Evolutionary conservation across 2,797 vertebrate genomes (phyloP).

Genomic region (Peromyscus nudipes): DNA sequence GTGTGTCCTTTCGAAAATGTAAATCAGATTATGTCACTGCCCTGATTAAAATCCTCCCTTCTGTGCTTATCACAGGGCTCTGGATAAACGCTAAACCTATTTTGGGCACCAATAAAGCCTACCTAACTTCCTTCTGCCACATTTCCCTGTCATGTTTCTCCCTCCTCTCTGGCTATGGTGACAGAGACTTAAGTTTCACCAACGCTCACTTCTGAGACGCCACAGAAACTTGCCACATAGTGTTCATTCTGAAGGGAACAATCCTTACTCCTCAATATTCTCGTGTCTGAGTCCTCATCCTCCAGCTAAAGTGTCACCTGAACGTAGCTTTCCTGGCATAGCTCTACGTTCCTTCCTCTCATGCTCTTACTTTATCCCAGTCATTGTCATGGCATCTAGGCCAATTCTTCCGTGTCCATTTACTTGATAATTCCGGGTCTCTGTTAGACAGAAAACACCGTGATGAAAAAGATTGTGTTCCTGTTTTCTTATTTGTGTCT

Average conservation of each 20-base stretch:
- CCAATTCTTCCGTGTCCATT: neutral
- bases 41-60: constrained; percentile 55
- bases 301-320: neutral
- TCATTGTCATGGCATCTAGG: neutral
- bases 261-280: neutral
- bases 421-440: neutral
- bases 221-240: neutral
- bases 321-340: neutral
- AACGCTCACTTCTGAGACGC: neutral
- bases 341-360: neutral
- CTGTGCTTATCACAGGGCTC: neutral
- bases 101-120: constrained; percentile 20
- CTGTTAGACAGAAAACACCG: neutral
- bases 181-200: neutral
- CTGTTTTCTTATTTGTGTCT: neutral
- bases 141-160: neutral
- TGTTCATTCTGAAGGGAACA: neutral
- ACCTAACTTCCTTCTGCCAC: neutral
- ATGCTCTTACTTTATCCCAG: neutral
- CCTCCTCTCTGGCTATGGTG: no score
- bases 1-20: neutral
- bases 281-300: neutral
- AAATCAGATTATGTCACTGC: constrained; percentile 36
- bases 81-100: constrained; percentile 16
- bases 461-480: neutral